phyloP scores from a whole-genome alignment of 30 jellyfish, hydroid and myxozoan genomes.

The Turritopsis dohrnii region DNA sequence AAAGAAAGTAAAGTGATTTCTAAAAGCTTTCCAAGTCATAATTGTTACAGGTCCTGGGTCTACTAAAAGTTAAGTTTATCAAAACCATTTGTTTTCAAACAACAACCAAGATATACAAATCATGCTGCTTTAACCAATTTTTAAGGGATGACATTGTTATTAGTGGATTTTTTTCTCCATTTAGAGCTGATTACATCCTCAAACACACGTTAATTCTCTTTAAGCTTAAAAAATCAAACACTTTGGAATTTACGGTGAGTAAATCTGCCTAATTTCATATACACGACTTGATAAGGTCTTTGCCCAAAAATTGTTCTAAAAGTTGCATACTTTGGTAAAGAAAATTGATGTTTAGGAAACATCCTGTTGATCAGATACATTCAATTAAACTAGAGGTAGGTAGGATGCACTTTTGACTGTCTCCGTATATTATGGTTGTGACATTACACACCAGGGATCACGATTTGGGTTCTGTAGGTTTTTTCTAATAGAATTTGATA shows the following conservation, averaged over 20 bases:
- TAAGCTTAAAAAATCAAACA: not conserved
- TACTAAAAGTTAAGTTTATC: not conserved
- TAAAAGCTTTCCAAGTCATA: not conserved
- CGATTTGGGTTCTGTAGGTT: no score
- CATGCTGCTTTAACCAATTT: not conserved
- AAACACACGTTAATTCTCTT: not conserved
- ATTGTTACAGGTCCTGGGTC: not conserved
- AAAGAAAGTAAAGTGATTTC: not conserved
- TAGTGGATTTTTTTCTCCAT: not conserved
- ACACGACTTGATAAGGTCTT: no score
- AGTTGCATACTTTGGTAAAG: no score
- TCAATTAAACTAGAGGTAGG: no score
- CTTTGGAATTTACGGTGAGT: not conserved
- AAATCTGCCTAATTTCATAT: not conserved
- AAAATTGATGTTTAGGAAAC: no score
- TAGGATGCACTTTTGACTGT: no score
- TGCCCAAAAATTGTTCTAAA: no score
- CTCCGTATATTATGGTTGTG: no score
- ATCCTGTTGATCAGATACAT: no score
- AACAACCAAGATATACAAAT: not conserved
- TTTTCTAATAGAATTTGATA: no score
- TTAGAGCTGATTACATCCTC: not conserved
- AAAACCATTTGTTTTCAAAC: not conserved
- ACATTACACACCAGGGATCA: no score
- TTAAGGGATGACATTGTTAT: not conserved